Conservation (phyloP, 2,888 invertebrate species). For the Chamaedrilus cognettii region DNA sequence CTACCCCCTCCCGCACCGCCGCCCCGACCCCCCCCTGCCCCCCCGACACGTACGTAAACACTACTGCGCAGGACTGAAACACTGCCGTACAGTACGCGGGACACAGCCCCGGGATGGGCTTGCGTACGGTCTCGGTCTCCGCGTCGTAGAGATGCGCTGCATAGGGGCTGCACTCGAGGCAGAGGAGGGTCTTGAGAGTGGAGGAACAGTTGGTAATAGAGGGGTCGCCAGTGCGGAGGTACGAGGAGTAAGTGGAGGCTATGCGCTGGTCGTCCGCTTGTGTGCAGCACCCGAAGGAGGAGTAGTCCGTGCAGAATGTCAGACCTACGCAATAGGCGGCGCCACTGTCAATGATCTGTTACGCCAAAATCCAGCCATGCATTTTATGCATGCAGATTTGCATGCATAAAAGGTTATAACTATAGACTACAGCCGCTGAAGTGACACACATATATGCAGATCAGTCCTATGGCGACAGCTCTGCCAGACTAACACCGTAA, state of each 20-base stretch:
- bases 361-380: no score
- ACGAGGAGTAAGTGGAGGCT: constrained; percentile 29
- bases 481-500: no score
- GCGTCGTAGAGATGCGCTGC: constrained; percentile 53
- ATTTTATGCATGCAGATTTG: no score
- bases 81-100: constrained; percentile 42
- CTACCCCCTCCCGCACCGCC: constrained; percentile 14
- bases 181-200: constrained; percentile 44
- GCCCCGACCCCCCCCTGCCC: constrained; percentile 14
- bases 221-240: neutral
- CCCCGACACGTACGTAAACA: constrained; percentile 39
- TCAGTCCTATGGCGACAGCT: no score
- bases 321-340: constrained; percentile 14
- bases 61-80: constrained; percentile 41
- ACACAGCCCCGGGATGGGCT: constrained; percentile 51
- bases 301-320: constrained; percentile 49
- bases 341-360: no score
- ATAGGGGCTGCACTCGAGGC: constrained; percentile 54
- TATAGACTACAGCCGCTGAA: no score
- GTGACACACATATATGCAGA: no score
- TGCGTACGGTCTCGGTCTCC: constrained; percentile 35
- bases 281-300: constrained; percentile 51
- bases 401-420: no score
- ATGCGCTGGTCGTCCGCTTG: constrained; percentile 39
- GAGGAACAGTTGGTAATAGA: constrained; percentile 35